Base-by-base conservation (phyloP, 2,113 vertebrate species). In the Tinamus guttatus region DNA sequence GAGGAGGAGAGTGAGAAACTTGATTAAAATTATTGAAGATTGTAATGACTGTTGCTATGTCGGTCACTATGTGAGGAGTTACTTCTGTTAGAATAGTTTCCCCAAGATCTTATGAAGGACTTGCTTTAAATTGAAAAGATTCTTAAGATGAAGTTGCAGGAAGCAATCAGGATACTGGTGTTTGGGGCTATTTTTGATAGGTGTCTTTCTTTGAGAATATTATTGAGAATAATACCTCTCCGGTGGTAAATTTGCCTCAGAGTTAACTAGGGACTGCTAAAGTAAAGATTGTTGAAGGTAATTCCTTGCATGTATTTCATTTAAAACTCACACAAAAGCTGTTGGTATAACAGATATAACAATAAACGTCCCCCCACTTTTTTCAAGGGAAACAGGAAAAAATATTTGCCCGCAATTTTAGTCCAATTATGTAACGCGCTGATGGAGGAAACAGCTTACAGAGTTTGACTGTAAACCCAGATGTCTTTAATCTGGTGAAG, bases 401-500 rank as follows among this genome's bases (percentile, higher is more conserved):
- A 89, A 16, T 12, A n/a, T 17, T 90, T 79, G 92, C 32, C 4
- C 19, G 1, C 6, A 12, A 20, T 60, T 87, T 90, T 63, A 60
- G 56, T 47, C 15, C 85, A 88, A 84, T 96, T 96, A 80, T 76
- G n/a, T 95, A 96, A 96, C 12, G 1, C n/a, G 56, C 58, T 60
- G 71, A 85, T 60, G 82, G 65, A 85, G 90, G 60, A 88, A 81
- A 81, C 4, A 0, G 82, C 76, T 96, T 95, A 86, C 73, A 68
- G 76, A 95, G 67, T 52, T 64, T 69, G 30, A 20, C 65, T 78
- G 82, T 93, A 91, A 95, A 95, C 77, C 68, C 92, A 96, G 90
- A 94, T 94, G 95, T 90, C 76, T 90, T 58, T 95, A 86, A 95
- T 95, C 90, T 93, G 87, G 76, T 64, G 15, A 10, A 64, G 60